Evolutionary conservation across 2,113 vertebrate genomes (phyloP).

Genomic region (Chascanopsetta lugubris): DNA sequence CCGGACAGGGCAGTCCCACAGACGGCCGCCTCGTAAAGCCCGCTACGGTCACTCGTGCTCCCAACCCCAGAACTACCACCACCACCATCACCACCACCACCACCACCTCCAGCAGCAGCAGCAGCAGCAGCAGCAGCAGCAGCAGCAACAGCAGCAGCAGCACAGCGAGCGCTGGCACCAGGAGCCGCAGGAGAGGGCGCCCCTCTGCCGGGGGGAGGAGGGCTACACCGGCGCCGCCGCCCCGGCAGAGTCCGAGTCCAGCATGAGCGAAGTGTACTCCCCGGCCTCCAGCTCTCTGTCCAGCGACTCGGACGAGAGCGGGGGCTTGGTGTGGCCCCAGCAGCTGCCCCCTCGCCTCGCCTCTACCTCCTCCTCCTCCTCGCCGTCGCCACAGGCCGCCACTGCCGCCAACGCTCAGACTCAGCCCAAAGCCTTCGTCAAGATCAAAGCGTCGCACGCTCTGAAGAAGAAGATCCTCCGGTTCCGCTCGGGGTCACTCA

Average conservation of each 20-base stretch:
- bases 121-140: no score
- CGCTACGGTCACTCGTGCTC: conserved; percentile 52
- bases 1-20: conserved; percentile 43
- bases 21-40: conserved; percentile 47
- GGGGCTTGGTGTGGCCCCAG: conserved; percentile 92
- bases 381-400: conserved; percentile 70
- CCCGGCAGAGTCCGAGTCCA: conserved; percentile 81
- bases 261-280: conserved; percentile 85
- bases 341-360: conserved; percentile 84
- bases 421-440: conserved; percentile 87
- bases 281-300: conserved; percentile 85
- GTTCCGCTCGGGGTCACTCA: conserved; percentile 91
- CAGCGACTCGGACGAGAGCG: conserved; percentile 89
- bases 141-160: conserved; percentile 35
- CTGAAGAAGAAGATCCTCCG: conserved; percentile 94
- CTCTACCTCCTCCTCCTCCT: conserved; percentile 74
- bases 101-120: no score
- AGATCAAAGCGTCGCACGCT: conserved; percentile 93
- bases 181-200: conserved; percentile 70
- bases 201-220: conserved; percentile 68
- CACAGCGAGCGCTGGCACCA: conserved; percentile 48
- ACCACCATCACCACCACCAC: conserved; percentile 22
- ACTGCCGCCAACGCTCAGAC: conserved; percentile 49
- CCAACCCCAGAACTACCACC: conserved; percentile 46
- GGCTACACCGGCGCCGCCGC: conserved; percentile 43